These are phyloP conservation scores for Catagonus wagneri DNA, from an alignment of 2,113 vertebrate genomes.

Conservation along the genomic window DNA sequence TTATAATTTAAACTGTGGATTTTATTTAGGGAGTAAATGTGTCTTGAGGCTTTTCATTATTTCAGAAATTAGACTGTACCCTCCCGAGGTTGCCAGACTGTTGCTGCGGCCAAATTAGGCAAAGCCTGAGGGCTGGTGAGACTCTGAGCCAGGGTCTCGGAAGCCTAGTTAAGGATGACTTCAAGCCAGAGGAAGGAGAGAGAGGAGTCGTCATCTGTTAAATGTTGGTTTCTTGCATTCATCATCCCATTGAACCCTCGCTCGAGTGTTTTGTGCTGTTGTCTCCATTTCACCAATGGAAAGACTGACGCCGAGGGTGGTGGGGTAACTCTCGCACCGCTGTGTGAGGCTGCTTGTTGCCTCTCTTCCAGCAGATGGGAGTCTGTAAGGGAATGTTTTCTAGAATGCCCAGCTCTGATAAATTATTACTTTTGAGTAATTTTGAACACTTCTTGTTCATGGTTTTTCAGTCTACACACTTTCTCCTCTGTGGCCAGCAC, in stretches of 20 bases:
- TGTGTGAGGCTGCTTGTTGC: too few relatives aligned
- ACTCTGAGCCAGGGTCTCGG: background rate
- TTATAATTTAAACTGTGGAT: conserved; percentile 62
- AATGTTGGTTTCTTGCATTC: background rate
- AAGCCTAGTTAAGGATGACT: background rate
- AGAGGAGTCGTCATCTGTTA: too few relatives aligned
- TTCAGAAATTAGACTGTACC: background rate
- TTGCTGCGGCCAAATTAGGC: background rate
- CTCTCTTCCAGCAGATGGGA: background rate
- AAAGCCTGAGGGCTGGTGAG: rapidly evolving
- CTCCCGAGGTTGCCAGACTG: background rate
- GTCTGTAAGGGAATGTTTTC: background rate
- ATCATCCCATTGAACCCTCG: background rate
- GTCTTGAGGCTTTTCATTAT: conserved; percentile 64
- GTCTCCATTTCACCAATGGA: background rate
- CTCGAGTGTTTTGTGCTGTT: rapidly evolving
- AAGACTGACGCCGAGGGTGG: background rate
- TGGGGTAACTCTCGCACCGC: rapidly evolving
- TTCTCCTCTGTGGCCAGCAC: background rate
- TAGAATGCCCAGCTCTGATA: rapidly evolving
- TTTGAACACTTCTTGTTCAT: rapidly evolving
- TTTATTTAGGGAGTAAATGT: conserved; percentile 47
- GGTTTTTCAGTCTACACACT: rapidly evolving
- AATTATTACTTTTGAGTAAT: background rate
- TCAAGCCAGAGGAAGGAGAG: background rate